Evolutionary conservation across 2,888 invertebrate genomes (phyloP).

Genomic region (Lasioglossum leucozonium): DNA sequence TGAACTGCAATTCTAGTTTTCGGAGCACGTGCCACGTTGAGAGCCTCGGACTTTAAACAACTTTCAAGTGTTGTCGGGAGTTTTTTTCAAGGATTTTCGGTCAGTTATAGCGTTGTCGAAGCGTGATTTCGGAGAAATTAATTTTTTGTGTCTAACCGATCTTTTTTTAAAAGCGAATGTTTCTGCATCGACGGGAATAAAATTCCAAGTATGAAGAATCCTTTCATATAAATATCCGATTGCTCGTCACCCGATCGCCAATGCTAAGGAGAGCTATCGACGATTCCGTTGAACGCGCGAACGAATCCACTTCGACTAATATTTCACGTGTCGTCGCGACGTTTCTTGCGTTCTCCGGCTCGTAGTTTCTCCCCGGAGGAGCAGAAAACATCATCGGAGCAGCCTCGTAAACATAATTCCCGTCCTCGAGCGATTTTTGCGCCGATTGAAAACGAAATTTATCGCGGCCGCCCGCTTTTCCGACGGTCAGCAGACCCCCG

Average conservation of each 20-base stretch:
- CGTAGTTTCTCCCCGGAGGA: not conserved
- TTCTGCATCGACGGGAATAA: not conserved
- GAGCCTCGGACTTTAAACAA: not conserved
- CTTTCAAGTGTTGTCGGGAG: not conserved
- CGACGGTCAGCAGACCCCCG: not conserved
- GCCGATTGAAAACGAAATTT: slow-evolving; percentile 35
- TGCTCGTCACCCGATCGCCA: not conserved
- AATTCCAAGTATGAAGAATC: not conserved
- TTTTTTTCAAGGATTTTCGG: not conserved
- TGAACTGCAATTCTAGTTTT: not conserved
- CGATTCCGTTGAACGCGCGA: not conserved
- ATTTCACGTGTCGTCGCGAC: not conserved
- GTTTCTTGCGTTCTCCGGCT: not conserved
- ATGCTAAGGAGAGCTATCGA: not conserved
- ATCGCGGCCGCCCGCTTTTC: not conserved
- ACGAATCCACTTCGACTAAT: not conserved
- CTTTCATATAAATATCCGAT: not conserved
- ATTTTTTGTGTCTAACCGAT: not conserved
- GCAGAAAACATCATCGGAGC: not conserved
- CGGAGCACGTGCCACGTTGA: not conserved
- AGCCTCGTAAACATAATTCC: slow-evolving; percentile 21
- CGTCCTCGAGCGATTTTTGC: slow-evolving; percentile 21
- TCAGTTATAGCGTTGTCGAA: too few species aligned
- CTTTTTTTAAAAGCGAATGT: not conserved
- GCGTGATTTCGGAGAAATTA: not conserved